Conservation (phyloP, 2,888 invertebrate species). For the Phaonia tiefii region DNA sequence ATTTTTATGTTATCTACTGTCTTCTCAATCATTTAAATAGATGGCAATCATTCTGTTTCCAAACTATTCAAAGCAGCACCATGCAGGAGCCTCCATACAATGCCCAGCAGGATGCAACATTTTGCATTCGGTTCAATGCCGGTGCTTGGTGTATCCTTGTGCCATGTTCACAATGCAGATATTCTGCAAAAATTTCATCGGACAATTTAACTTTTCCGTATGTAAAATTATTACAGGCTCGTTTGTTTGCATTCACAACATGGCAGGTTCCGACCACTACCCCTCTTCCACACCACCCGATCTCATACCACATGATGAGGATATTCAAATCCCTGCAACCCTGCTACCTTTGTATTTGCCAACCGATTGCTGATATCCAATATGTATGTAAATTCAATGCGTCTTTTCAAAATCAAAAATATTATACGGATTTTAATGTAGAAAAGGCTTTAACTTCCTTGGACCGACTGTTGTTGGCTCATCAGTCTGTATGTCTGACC, state of each 20-base stretch:
- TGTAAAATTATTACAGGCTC: constrained; percentile 61
- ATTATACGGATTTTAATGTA: constrained; percentile 65
- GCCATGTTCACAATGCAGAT: constrained; percentile 63
- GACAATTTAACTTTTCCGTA: constrained; percentile 70
- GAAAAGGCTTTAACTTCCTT: constrained; percentile 54
- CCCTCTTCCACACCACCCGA: constrained; percentile 53
- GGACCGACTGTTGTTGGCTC: neutral
- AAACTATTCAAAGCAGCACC: neutral
- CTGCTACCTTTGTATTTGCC: constrained; percentile 1
- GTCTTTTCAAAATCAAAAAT: constrained; percentile 66
- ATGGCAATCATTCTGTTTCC: constrained; percentile 27
- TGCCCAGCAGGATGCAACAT: constrained; percentile 64
- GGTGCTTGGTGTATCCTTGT: neutral
- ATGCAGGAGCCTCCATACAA: neutral
- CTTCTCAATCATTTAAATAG: too few relatives aligned
- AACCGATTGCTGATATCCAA: constrained; percentile 47
- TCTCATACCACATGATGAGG: constrained; percentile 24
- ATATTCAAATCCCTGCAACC: constrained; percentile 23
- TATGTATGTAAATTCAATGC: constrained; percentile 67
- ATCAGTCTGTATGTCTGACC: neutral
- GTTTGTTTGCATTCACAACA: constrained; percentile 63
- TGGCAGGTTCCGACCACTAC: constrained; percentile 25
- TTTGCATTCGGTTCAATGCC: constrained; percentile 48
- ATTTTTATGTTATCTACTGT: too few relatives aligned
- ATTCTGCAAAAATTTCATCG: constrained; percentile 65